Evolutionary conservation across 1,140 invertebrate species (phyloP).

Genomic region (Micrasema longulum): DNA sequence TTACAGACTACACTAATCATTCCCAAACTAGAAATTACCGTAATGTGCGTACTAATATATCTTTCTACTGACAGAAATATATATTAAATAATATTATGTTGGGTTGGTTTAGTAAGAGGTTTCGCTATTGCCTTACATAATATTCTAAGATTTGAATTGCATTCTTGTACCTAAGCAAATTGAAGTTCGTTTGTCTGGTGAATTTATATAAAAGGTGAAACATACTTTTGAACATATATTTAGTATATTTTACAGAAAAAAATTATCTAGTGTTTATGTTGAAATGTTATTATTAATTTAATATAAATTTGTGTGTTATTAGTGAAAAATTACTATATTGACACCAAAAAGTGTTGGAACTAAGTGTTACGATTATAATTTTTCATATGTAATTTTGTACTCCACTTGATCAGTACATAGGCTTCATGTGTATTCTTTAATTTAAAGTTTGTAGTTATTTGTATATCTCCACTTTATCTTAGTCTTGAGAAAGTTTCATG

Average conservation of each 20-base stretch:
- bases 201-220: constrained; percentile 12
- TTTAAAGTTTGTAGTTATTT: constrained; percentile 15
- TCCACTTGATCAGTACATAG: constrained; percentile 23
- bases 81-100: constrained; percentile 17
- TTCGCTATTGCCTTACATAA: constrained; percentile 35
- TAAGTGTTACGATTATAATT: constrained; percentile 6
- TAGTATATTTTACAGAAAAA: constrained; percentile 21
- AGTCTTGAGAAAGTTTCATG: no score
- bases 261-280: constrained; percentile 25
- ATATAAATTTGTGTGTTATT: constrained; percentile 16
- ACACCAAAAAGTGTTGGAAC: constrained; percentile 1
- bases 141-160: constrained; percentile 37
- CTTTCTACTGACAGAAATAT: background rate
- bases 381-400: constrained; percentile 18
- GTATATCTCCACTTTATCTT: background rate
- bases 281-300: constrained; percentile 19
- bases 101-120: constrained; percentile 25
- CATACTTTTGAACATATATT: constrained; percentile 7
- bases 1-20: constrained; percentile 46
- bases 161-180: constrained; percentile 23
- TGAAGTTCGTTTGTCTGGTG: constrained; percentile 24
- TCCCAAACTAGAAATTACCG: constrained; percentile 38
- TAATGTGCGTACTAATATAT: constrained; percentile 10
- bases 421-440: constrained; percentile 13
- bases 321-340: constrained; percentile 25